Conservation (phyloP, 2,113 vertebrate species). For the Etheostoma cragini region DNA sequence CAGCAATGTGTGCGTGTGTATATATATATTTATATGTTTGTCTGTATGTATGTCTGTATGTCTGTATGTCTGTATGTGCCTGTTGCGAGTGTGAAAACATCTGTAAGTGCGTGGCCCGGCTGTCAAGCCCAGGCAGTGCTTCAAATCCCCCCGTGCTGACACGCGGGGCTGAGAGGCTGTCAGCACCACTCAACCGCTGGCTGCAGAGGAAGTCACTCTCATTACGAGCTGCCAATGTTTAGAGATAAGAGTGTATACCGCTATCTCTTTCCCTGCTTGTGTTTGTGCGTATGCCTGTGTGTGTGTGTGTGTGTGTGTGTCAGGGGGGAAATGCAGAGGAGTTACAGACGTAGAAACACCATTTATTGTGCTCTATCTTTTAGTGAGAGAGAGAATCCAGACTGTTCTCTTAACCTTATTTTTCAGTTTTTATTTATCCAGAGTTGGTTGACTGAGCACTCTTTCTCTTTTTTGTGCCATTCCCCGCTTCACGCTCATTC, state of each 20-base stretch:
- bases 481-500: constrained; percentile 32
- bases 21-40: neutral
- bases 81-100: constrained; percentile 53
- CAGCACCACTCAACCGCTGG: constrained; percentile 56
- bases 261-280: constrained; percentile 19
- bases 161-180: constrained; percentile 54
- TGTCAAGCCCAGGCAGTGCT: constrained; percentile 48
- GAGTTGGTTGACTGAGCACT: constrained; percentile 49
- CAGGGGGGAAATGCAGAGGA: constrained; percentile 36
- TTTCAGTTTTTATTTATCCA: constrained; percentile 48
- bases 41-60: neutral
- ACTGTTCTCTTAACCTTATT: constrained; percentile 42
- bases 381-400: constrained; percentile 6
- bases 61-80: no score
- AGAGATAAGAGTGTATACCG: constrained; percentile 53
- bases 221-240: constrained; percentile 65
- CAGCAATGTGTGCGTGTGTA: neutral
- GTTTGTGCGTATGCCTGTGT: constrained; percentile 5
- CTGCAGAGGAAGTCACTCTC: constrained; percentile 68
- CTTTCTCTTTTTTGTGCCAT: neutral
- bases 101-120: constrained; percentile 60
- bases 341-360: constrained; percentile 46
- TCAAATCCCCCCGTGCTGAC: constrained; percentile 51
- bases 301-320: constrained; percentile 14
- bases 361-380: constrained; percentile 50